Base-by-base conservation (phyloP, 2,888 invertebrate species). In the Drosophila meridionalis region DNA sequence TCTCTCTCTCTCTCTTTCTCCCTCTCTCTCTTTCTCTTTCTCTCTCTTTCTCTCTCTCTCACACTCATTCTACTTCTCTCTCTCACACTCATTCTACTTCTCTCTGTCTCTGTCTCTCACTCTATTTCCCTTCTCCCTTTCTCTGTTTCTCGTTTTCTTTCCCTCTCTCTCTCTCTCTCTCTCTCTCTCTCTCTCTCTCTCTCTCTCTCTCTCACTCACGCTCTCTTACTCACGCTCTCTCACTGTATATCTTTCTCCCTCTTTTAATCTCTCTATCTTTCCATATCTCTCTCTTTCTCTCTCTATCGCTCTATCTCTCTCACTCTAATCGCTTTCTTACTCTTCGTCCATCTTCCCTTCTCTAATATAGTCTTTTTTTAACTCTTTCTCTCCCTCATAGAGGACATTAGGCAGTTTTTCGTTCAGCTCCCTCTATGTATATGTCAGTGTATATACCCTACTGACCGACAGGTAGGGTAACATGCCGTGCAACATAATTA, bases 401-500 rank as follows among this genome's bases (percentile, higher is more conserved):
- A 6, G 6, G 14, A 40, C 26, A 47, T 1, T 12, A 14, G 6
- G 12, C 6, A 30, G 28, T 6, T 47, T 8, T 28, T 47, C 11
- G 2, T 12, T 28, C 14, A 48, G 3, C 7, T 48, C 12, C n/a
- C 9, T 7, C 8, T 45, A 4, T 5, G 2, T 30, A 7, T 48
- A 4, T 9, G 32, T 32, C 8, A n/a, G 3, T 32, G 5, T 1
- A 20, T 34, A 50, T 52, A 38, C 38, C 38, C 55, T 28, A n/a
- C 38, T 14, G 4, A 40, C n/a, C 6, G 36, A 53, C 3, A 52
- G 34, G 11, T 50, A 9, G 53, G 12, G 36, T 26, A 20, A 5
- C 53, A 36, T 28, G 14, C 8, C 28, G 26, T 14, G 38, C 30
- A 30, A 32, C 42, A 45, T 61, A 79, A 58, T 65, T 67, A 55